These are phyloP conservation scores for Phrynocephalus vlangalii DNA, from an alignment of 2,797 vertebrate genomes.

Conservation along the genomic window DNA sequence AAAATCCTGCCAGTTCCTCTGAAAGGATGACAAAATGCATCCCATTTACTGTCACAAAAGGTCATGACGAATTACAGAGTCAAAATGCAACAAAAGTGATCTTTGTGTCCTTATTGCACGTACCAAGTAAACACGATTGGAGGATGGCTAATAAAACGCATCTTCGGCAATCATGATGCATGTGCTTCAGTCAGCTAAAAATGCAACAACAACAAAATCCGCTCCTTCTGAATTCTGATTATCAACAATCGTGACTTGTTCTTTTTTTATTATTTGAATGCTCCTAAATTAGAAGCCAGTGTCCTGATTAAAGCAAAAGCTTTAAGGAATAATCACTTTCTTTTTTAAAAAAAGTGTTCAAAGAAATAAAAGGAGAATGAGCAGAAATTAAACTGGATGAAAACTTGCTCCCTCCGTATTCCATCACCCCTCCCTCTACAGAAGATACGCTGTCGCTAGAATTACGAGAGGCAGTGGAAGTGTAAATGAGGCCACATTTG, in stretches of 20 bases:
- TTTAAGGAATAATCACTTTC: background rate
- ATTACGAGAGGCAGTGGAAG: slow-evolving; percentile 19
- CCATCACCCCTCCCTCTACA: background rate
- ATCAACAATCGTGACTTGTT: background rate
- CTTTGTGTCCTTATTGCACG: slow-evolving; percentile 22
- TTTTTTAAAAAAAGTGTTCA: background rate
- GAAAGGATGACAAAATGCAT: background rate
- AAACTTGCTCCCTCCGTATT: background rate
- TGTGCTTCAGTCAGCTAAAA: background rate
- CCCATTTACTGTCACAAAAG: background rate
- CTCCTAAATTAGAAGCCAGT: background rate
- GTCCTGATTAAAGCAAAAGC: slow-evolving; percentile 25
- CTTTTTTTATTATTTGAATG: background rate
- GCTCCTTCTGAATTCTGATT: slow-evolving; percentile 27
- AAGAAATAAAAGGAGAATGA: background rate
- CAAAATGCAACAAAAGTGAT: background rate
- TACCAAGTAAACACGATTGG: background rate
- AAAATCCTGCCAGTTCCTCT: slow-evolving; percentile 5
- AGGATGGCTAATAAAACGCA: background rate
- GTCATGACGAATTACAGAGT: slow-evolving; percentile 4
- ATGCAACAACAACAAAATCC: background rate
- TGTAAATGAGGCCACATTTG: slow-evolving; percentile 36
- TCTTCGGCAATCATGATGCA: background rate
- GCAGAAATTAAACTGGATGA: slow-evolving; percentile 20
- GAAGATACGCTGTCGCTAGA: slow-evolving; percentile 2